phyloP scores from a whole-genome alignment of 2,888 invertebrate genomes.

The Agonopterix subpropinquella region DNA sequence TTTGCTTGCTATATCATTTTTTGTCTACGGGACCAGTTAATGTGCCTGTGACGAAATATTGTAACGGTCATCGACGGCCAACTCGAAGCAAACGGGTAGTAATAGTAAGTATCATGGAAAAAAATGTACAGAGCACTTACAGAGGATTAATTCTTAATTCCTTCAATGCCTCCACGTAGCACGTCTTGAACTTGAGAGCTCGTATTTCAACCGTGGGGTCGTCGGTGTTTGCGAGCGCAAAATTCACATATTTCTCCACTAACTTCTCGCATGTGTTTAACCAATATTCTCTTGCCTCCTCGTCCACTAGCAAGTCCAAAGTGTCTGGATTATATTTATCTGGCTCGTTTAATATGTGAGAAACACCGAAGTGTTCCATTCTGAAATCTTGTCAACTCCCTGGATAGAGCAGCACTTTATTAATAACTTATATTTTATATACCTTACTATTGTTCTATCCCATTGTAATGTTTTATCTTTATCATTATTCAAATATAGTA shows the following conservation, averaged over 20 bases:
- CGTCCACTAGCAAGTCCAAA: conserved; percentile 89
- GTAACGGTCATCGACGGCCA: no score
- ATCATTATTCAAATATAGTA: conserved; percentile 49
- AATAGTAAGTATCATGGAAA: no score
- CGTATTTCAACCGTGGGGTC: conserved; percentile 85
- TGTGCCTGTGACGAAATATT: no score
- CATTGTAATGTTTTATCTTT: conserved; percentile 55
- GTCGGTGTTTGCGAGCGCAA: conserved; percentile 86
- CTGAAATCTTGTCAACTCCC: conserved; percentile 15
- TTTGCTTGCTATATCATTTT: no score
- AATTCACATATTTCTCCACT: conserved; percentile 88
- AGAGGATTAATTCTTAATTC: conserved; percentile 86
- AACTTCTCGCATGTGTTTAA: conserved; percentile 91
- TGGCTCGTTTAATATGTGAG: conserved; percentile 82
- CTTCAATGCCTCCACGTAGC: conserved; percentile 87
- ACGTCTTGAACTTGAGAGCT: conserved; percentile 87
- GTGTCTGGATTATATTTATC: conserved; percentile 93
- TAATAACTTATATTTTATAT: conserved; percentile 2
- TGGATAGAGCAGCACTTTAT: conserved; percentile 11
- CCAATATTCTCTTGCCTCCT: conserved; percentile 94
- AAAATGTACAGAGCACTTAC: conserved; percentile 68
- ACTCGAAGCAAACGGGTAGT: no score
- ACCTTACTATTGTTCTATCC: conserved; percentile 39
- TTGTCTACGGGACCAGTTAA: no score
- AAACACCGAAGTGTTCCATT: conserved; percentile 66